phyloP scores from a whole-genome alignment of 2,797 vertebrate species.

The Lithobates sylvaticus region DNA sequence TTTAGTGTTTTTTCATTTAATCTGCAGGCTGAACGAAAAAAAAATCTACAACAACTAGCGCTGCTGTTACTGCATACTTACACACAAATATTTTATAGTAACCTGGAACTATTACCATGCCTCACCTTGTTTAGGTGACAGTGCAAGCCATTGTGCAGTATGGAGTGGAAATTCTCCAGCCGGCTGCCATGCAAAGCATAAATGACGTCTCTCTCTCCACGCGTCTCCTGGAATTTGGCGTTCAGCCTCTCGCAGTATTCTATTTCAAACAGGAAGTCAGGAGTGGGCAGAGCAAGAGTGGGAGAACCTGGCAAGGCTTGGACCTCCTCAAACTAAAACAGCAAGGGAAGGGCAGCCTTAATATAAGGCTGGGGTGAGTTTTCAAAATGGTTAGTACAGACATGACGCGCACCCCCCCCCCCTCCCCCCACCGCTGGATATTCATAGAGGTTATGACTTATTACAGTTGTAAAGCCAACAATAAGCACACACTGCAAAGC shows the following conservation, averaged over 20 bases:
- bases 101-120: neutral
- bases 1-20: too few species aligned
- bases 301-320: conserved; percentile 83
- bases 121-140: conserved; percentile 92
- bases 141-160: conserved; percentile 94
- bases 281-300: conserved; percentile 79
- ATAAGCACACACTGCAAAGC: too few species aligned
- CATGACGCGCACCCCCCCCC: neutral
- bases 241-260: conserved; percentile 89
- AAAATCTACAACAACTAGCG: too few species aligned
- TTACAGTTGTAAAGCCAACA: too few species aligned
- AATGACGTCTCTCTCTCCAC: conserved; percentile 86
- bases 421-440: too few species aligned
- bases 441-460: too few species aligned
- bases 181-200: conserved; percentile 97
- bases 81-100: too few species aligned
- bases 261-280: conserved; percentile 95
- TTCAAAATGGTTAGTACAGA: conserved; percentile 45
- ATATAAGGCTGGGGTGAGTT: conserved; percentile 41
- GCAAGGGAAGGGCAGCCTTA: conserved; percentile 54
- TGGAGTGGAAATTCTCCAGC: conserved; percentile 98
- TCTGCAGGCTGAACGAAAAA: too few species aligned
- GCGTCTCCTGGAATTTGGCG: conserved; percentile 87
- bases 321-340: conserved; percentile 86
- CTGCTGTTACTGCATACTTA: too few species aligned